A percentile compares a stretch with the other conserved stretches of the same genome.
These are phyloP conservation scores for Actinopyga echinites DNA, from an alignment of 53 echinoderm and acorn worm species.

Conservation along the genomic window DNA sequence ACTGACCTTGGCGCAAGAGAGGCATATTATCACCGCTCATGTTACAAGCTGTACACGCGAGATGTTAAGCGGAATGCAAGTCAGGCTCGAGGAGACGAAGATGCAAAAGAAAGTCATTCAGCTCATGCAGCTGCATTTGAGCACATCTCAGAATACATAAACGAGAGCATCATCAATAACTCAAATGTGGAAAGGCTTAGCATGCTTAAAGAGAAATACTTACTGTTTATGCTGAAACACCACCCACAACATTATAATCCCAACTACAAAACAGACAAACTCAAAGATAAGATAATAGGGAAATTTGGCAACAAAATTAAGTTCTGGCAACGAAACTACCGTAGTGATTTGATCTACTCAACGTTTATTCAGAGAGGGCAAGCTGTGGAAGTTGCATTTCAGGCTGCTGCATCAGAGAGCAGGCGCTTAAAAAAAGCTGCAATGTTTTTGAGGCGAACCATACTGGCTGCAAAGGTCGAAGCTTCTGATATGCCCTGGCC, in stretches of 20 bases:
- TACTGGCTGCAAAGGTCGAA: conserved; percentile 34
- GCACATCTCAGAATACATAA: conserved; percentile 20
- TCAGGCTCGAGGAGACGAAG: conserved; percentile 20
- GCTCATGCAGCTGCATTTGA: conserved; percentile 54
- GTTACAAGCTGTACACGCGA: conserved; percentile 26
- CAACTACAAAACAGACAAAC: conserved; percentile 52
- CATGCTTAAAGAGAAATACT: conserved; percentile 57
- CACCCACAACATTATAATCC: conserved; percentile 52
- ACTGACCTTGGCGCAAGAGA: conserved; percentile 56
- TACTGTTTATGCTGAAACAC: conserved; percentile 45
- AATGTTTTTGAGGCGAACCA: conserved; percentile 43
- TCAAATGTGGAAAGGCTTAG: conserved; percentile 53
- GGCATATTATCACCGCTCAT: conserved; percentile 58
- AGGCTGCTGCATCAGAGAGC: conserved; percentile 58
- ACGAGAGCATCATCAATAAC: conserved; percentile 49
- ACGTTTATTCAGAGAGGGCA: conserved; percentile 39
- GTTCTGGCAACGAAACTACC: conserved; percentile 65
- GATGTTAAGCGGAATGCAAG: not conserved
- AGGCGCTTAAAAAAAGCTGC: conserved; percentile 57
- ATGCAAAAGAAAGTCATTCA: conserved; percentile 32
- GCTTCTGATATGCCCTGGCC: conserved; percentile 56
- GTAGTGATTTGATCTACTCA: conserved; percentile 60
- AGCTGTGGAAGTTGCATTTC: conserved; percentile 56
- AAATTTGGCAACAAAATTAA: conserved; percentile 46
- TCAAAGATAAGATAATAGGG: conserved; percentile 46